Evolutionary conservation across 2,113 vertebrate genomes (phyloP), one percentile per base, ranked within the genome.

Genomic region (Cavia aperea): DNA sequence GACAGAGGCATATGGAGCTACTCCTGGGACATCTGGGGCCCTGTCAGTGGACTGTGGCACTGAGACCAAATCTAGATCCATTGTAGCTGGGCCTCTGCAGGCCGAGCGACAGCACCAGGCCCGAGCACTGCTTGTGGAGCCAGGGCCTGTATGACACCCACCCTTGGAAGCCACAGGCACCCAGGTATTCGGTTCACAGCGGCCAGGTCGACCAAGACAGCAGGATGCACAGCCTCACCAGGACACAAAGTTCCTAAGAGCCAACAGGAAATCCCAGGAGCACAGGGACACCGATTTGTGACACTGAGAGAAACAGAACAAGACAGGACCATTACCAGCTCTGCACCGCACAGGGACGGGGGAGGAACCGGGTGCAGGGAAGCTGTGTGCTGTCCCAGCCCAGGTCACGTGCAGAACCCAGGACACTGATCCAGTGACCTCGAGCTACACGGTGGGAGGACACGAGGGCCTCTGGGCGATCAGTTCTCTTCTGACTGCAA

Each of bases 61-160:
- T 14, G 54, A 16, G 51, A 5, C 18, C 39, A 23, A 60, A 31
- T 16, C 5, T 9, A 60, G 46, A 1, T 1, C 23, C 16, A 0
- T 2, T n/a, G 0, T 4, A 2, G 24, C 23, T 2, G 36, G 36
- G 1, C 13, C 9, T 60, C 79, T 62, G 13, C 43, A 43, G 39
- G 66, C 70, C 11, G 9, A 19, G 10, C 0, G 19, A 72, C 11
- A 68, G 70, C n/a, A 43, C 21, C 39, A 12, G 31, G 29, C 1
- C 7, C 49, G 78, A 5, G 5, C 2, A 0, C 31, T 10, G 33
- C 54, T 16, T 23, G 29, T 5, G 8, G 39, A 82, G 36, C 33
- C 66, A 1, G 54, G 24, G 14, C 3, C 31, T 8, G 3, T 0
- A 7, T 15, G 0, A 3, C 1, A 13, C 46, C 54, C 21, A 5